phyloP scores from a whole-genome alignment of 2,113 vertebrate genomes.

The Jacana jacana region DNA sequence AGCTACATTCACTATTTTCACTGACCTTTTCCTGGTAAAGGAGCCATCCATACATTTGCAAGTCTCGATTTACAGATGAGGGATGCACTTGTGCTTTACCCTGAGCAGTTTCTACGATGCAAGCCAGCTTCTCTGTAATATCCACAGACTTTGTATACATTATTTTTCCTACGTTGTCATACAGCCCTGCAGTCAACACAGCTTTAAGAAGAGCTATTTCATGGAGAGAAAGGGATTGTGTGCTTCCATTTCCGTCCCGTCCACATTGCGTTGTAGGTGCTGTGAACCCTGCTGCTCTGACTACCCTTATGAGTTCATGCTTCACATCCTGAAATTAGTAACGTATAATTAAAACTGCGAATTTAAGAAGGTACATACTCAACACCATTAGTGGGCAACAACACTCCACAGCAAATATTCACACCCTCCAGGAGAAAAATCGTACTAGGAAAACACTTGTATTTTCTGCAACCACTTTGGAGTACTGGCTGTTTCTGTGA shows the following conservation, averaged over 20 bases:
- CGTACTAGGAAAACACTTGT: neutral
- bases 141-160: slow-evolving; percentile 86
- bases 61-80: slow-evolving; percentile 90
- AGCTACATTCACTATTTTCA: neutral
- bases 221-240: slow-evolving; percentile 70
- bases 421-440: neutral
- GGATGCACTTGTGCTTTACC: slow-evolving; percentile 94
- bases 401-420: neutral
- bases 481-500: neutral
- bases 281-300: slow-evolving; percentile 89
- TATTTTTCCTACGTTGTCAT: slow-evolving; percentile 90
- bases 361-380: neutral
- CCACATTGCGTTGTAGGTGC: slow-evolving; percentile 5
- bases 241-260: slow-evolving; percentile 25
- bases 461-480: neutral
- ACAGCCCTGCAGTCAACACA: slow-evolving; percentile 90
- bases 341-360: neutral
- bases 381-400: neutral
- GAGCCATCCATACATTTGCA: slow-evolving; percentile 92
- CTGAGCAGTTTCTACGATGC: slow-evolving; percentile 90
- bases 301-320: slow-evolving; percentile 87
- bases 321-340: slow-evolving; percentile 85
- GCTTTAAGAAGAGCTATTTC: slow-evolving; percentile 88
- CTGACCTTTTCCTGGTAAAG: slow-evolving; percentile 96
- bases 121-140: slow-evolving; percentile 85